Conservation (phyloP, 2,797 vertebrate species). For the Enteromius paludinosus region DNA sequence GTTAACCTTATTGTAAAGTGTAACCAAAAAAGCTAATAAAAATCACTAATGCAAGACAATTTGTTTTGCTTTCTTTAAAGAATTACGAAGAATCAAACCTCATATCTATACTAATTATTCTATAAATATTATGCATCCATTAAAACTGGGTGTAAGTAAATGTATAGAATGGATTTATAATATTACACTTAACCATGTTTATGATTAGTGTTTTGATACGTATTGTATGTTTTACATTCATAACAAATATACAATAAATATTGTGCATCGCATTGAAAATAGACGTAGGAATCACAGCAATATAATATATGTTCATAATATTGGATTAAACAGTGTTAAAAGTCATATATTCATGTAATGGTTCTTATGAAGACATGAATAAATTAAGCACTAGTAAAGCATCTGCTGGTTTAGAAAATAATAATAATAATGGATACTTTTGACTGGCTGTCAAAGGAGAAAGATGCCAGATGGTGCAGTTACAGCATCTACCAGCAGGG, state of each 20-base stretch:
- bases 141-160: no score
- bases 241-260: background rate
- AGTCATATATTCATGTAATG: background rate
- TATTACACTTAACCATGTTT: background rate
- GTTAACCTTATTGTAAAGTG: no score
- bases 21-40: background rate
- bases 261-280: background rate
- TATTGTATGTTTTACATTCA: no score
- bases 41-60: background rate
- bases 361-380: background rate
- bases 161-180: background rate
- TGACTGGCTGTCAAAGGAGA: background rate
- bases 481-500: slow-evolving; percentile 7
- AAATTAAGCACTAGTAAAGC: background rate
- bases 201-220: background rate
- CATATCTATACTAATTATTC: background rate
- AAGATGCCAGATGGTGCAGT: background rate
- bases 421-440: background rate
- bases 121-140: background rate
- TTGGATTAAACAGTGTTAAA: background rate
- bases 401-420: no score
- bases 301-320: background rate
- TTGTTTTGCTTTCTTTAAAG: background rate
- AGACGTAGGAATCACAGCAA: background rate
- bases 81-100: background rate